Conservation (phyloP, 37 sponge, comb jelly and placozoan genomes). For the Aphrocallistes beatrix region DNA sequence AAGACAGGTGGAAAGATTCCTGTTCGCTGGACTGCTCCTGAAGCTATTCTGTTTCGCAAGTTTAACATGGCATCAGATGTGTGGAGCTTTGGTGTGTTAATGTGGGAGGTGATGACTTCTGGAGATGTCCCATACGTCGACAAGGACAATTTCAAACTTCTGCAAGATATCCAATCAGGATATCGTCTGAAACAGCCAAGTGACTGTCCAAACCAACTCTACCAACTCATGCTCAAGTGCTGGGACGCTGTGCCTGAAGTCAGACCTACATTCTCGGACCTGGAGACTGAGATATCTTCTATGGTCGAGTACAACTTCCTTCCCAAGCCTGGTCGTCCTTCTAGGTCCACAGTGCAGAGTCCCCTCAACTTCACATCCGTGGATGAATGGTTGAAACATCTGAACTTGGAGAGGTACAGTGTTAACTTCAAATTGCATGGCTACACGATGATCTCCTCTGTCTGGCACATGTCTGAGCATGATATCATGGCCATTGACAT, state of each 20-base stretch:
- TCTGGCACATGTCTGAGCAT: conserved; percentile 31
- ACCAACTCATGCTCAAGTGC: not conserved
- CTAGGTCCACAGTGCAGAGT: not conserved
- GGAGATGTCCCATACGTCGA: conserved; percentile 62
- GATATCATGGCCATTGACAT: conserved; percentile 30
- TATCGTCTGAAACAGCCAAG: not conserved
- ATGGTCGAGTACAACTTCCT: not conserved
- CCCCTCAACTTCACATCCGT: conserved; percentile 34
- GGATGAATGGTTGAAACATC: conserved; percentile 28
- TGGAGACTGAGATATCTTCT: not conserved
- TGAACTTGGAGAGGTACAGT: conserved; percentile 49
- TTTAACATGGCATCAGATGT: conserved; percentile 45
- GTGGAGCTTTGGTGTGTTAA: conserved; percentile 78
- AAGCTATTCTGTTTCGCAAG: conserved; percentile 11
- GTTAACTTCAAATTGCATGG: conserved; percentile 32
- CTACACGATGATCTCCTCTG: not conserved
- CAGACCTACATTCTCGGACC: not conserved
- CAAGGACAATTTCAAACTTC: conserved; percentile 51
- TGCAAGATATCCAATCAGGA: not conserved
- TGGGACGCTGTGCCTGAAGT: conserved; percentile 1
- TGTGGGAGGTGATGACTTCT: conserved; percentile 80
- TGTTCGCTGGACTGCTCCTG: conserved; percentile 30
- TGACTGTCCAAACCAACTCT: not conserved
- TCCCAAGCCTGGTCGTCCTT: not conserved
- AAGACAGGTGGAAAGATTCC: conserved; percentile 23